These are phyloP conservation scores for Sandelia bainsii DNA, from an alignment of 2,797 vertebrate species.

Conservation along the genomic window DNA sequence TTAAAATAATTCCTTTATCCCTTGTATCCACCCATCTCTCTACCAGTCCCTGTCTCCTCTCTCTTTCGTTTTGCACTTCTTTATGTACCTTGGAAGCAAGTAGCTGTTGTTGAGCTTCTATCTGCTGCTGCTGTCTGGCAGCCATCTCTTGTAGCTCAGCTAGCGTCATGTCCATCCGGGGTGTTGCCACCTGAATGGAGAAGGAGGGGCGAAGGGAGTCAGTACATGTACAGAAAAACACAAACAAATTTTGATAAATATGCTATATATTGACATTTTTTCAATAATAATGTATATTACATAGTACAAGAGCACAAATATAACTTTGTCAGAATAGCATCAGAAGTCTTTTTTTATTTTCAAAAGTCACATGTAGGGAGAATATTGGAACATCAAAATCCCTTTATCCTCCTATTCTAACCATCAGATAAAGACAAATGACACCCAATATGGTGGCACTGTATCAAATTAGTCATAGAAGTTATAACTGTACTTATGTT, in stretches of 20 bases:
- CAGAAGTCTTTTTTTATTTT: neutral
- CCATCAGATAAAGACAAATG: neutral
- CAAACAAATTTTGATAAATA: neutral
- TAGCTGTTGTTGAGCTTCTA: conserved; percentile 94
- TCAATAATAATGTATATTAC: neutral
- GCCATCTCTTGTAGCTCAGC: conserved; percentile 98
- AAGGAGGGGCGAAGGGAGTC: neutral
- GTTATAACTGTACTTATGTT: neutral
- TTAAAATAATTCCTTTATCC: conserved; percentile 24
- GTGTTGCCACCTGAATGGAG: conserved; percentile 84
- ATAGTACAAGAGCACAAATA: neutral
- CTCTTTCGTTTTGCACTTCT: conserved; percentile 45
- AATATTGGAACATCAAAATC: neutral
- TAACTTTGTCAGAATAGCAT: neutral
- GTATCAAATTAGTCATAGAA: neutral
- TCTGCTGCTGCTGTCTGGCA: conserved; percentile 96
- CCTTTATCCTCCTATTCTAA: neutral
- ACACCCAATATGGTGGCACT: too few species aligned
- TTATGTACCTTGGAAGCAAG: conserved; percentile 92
- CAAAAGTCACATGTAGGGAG: neutral
- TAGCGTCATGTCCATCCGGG: conserved; percentile 96
- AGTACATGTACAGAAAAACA: neutral
- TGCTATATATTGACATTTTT: neutral
- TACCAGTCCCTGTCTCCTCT: conserved; percentile 17
- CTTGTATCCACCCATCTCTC: conserved; percentile 19